These are phyloP conservation scores for Leucophora obtusa DNA, from an alignment of 2,888 invertebrate species.

Conservation along the genomic window DNA sequence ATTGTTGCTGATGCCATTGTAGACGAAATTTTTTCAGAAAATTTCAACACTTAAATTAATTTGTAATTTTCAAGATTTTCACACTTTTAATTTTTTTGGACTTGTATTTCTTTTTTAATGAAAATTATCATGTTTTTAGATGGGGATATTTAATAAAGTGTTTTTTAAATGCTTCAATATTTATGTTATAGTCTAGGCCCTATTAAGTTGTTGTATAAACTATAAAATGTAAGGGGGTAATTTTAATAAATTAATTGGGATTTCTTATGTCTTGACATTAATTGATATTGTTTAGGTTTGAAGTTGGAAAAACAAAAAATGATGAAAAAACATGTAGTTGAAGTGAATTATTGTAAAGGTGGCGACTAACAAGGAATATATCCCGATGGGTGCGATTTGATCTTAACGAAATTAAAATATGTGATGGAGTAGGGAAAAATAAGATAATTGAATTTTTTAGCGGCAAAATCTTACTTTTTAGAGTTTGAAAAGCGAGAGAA, in stretches of 20 bases:
- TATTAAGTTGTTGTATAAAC: not conserved
- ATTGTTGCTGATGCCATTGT: constrained; percentile 1
- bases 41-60: constrained; percentile 48
- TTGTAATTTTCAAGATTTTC: constrained; percentile 42
- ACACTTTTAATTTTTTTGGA: constrained; percentile 31
- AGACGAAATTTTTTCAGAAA: not conserved
- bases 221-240: not conserved
- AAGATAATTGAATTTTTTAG: too few relatives aligned
- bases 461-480: too few relatives aligned
- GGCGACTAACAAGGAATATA: too few relatives aligned
- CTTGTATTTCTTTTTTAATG: not conserved
- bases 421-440: too few relatives aligned
- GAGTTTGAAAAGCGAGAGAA: too few relatives aligned
- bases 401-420: too few relatives aligned
- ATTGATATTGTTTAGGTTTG: constrained; percentile 51
- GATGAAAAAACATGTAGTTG: constrained; percentile 13
- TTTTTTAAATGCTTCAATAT: constrained; percentile 44
- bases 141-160: constrained; percentile 50
- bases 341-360: constrained; percentile 47
- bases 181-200: constrained; percentile 40
- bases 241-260: constrained; percentile 35
- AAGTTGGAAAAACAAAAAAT: constrained; percentile 25
- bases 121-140: constrained; percentile 26
- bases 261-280: constrained; percentile 38
- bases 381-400: too few relatives aligned